These are phyloP conservation scores for Delia radicum DNA, from an alignment of 1,140 invertebrate species.

Conservation along the genomic window DNA sequence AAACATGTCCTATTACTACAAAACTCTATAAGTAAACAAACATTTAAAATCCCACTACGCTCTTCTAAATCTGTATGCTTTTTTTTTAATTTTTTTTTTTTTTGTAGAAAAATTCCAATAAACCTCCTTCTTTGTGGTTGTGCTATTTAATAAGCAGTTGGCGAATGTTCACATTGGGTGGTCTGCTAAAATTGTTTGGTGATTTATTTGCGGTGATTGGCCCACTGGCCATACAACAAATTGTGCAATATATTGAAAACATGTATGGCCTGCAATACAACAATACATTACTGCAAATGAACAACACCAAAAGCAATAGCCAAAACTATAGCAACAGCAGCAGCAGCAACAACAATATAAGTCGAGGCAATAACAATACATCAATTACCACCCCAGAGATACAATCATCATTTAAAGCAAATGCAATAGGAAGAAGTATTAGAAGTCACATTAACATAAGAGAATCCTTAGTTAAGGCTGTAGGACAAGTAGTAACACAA, in stretches of 20 bases:
- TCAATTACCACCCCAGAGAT: slow-evolving; percentile 27
- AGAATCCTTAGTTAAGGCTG: not conserved
- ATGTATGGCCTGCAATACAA: slow-evolving; percentile 34
- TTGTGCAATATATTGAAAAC: slow-evolving; percentile 67
- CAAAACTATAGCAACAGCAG: slow-evolving; percentile 11
- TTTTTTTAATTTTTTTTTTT: not conserved
- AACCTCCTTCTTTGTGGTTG: slow-evolving; percentile 61
- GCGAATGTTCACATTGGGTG: slow-evolving; percentile 71
- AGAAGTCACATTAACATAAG: slow-evolving; percentile 1
- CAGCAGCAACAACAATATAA: slow-evolving; percentile 12
- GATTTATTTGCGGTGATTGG: slow-evolving; percentile 75
- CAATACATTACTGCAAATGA: slow-evolving; percentile 1
- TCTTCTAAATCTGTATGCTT: not conserved
- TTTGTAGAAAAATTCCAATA: slow-evolving; percentile 44
- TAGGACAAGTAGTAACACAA: slow-evolving; percentile 3
- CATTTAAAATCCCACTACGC: too few species aligned
- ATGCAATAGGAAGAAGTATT: not conserved
- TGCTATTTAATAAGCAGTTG: slow-evolving; percentile 72
- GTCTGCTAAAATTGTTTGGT: slow-evolving; percentile 74
- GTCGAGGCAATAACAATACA: slow-evolving; percentile 26
- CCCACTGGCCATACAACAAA: slow-evolving; percentile 72
- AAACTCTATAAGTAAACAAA: too few species aligned
- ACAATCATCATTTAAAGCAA: not conserved
- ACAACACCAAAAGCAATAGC: slow-evolving; percentile 5
- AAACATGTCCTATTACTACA: too few species aligned